Evolutionary conservation across 2,888 invertebrate genomes (phyloP).

Genomic region (Eretmocerus hayati): DNA sequence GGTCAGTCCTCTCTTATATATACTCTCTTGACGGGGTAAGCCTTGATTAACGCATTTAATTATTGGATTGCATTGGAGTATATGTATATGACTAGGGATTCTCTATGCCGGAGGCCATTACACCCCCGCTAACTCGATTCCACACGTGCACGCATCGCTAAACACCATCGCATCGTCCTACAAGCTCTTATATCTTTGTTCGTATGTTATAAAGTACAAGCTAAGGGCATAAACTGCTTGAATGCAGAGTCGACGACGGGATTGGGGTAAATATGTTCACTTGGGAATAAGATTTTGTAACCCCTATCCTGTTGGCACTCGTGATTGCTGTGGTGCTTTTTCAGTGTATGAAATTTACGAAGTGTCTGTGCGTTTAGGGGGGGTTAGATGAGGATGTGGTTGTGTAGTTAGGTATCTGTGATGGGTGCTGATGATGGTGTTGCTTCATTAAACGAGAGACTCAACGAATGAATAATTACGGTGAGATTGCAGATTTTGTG

Average conservation of each 20-base stretch:
- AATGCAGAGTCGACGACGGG: neutral
- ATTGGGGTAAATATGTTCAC: neutral
- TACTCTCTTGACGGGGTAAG: too few relatives aligned
- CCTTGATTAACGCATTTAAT: conserved; percentile 49
- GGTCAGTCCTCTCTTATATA: conserved; percentile 44
- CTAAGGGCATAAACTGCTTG: neutral
- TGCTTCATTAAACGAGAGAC: too few relatives aligned
- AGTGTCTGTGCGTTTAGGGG: too few relatives aligned
- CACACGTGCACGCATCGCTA: neutral
- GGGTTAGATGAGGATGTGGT: too few relatives aligned
- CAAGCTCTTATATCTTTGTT: neutral
- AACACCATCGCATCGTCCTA: conserved; percentile 7
- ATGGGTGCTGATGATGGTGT: too few relatives aligned
- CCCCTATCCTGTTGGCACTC: neutral
- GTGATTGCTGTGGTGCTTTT: conserved; percentile 1
- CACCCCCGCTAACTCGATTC: neutral
- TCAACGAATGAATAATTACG: too few relatives aligned
- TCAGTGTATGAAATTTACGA: too few relatives aligned
- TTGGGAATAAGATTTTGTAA: conserved; percentile 16
- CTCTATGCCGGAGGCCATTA: neutral
- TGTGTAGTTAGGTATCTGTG: too few relatives aligned
- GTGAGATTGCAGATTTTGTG: too few relatives aligned
- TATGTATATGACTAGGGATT: too few relatives aligned
- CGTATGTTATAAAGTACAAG: neutral
- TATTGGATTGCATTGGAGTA: conserved; percentile 32